Conservation (phyloP, 2,888 invertebrate species). For the Siphlonurus alternatus region DNA sequence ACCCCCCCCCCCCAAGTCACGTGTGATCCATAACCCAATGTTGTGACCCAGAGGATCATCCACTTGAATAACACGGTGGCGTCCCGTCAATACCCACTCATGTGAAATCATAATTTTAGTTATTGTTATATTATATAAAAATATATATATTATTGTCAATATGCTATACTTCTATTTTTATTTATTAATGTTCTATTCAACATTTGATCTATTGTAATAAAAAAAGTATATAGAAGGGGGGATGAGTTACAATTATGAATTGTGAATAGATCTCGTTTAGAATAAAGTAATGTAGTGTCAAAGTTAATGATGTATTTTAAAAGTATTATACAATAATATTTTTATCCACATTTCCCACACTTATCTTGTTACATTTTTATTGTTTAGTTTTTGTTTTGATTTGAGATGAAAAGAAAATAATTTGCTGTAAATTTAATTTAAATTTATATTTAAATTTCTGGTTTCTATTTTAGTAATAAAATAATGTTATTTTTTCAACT, state of each 20-base stretch:
- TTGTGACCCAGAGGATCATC: background rate
- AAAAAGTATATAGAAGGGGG: background rate
- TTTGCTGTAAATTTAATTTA: no score
- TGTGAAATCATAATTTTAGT: background rate
- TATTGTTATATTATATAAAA: background rate
- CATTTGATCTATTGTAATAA: background rate
- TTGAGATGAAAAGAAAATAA: no score
- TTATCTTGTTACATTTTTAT: background rate
- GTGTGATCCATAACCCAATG: background rate
- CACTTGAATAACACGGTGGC: background rate
- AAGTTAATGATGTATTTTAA: background rate
- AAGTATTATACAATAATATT: background rate
- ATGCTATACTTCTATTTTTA: background rate
- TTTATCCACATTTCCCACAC: background rate
- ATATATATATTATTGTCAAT: background rate
- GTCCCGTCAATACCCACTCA: no score
- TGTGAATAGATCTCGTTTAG: background rate
- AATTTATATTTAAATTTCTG: no score
- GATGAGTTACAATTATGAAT: no score
- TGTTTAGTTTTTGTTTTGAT: no score
- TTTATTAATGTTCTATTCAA: background rate
- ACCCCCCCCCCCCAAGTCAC: background rate
- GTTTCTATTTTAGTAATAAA: no score
- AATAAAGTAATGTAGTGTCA: background rate
- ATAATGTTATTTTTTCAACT: no score